phyloP scores from a whole-genome alignment of 1,140 invertebrate genomes.

The Rhagoletis pomonella region DNA sequence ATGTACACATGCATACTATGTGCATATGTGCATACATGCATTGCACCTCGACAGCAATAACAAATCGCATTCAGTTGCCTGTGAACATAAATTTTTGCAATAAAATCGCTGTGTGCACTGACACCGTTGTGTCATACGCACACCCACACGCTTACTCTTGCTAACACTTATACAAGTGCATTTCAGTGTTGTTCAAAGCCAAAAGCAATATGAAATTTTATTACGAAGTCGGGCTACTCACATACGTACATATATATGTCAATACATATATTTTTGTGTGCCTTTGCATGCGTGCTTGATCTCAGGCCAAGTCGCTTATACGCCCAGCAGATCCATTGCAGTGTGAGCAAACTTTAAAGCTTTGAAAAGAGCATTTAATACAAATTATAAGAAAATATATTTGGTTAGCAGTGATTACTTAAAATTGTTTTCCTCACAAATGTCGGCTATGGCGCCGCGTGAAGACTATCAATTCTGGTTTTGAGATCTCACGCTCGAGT shows the following conservation, averaged over 20 bases:
- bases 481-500: too few species aligned
- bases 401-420: too few species aligned
- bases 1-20: neutral
- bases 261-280: too few species aligned
- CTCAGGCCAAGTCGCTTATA: neutral
- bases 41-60: neutral
- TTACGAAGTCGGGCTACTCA: neutral
- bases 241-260: neutral
- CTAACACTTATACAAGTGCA: neutral
- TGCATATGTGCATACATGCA: neutral
- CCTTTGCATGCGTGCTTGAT: too few species aligned
- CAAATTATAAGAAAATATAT: too few species aligned
- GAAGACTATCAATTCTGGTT: too few species aligned
- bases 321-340: neutral
- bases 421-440: too few species aligned
- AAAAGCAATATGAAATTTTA: neutral
- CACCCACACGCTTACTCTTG: neutral
- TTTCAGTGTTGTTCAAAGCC: neutral
- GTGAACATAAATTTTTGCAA: neutral
- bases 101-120: neutral
- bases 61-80: conserved; percentile 11
- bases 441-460: too few species aligned
- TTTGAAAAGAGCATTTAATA: too few species aligned
- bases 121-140: neutral
- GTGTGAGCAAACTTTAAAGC: neutral